phyloP scores from a whole-genome alignment of 2,113 vertebrate genomes.

The Loxodonta africana region DNA sequence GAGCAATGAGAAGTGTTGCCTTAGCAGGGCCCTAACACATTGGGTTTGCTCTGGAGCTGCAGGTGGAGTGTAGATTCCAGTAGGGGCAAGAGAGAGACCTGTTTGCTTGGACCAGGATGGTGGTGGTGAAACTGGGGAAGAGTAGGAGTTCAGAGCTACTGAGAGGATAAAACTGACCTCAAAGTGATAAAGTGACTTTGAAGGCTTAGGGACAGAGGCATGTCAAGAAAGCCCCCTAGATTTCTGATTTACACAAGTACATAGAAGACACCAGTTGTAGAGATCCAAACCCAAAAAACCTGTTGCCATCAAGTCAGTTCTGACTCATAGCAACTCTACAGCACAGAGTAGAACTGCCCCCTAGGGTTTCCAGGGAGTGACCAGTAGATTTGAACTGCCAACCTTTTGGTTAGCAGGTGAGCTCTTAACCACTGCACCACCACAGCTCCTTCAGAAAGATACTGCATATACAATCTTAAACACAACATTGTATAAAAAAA shows the following conservation, averaged over 20 bases:
- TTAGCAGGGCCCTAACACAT: not conserved
- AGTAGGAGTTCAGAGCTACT: not conserved
- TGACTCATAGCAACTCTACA: no score
- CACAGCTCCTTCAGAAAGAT: not conserved
- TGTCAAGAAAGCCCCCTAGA: not conserved
- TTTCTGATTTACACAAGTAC: not conserved
- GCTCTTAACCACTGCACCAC: no score
- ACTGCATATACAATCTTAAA: not conserved
- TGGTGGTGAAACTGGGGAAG: not conserved
- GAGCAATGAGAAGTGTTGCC: not conserved
- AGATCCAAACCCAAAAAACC: no score
- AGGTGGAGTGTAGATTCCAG: not conserved
- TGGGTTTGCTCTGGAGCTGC: not conserved
- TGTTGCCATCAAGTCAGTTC: no score
- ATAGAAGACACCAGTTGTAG: not conserved
- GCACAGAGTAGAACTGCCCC: no score
- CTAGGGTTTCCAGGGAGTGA: no score
- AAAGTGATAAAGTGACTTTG: not conserved
- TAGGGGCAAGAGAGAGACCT: not conserved
- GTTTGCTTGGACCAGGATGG: not conserved
- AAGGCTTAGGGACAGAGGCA: not conserved
- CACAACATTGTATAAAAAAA: not conserved
- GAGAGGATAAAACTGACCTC: not conserved
- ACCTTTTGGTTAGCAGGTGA: no score
- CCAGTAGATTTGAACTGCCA: no score